A percentile compares a stretch with the other conserved stretches of the same genome.
Evolutionary conservation across 1,140 invertebrate genomes (phyloP).

Genomic region (Archivesica marissinica): DNA sequence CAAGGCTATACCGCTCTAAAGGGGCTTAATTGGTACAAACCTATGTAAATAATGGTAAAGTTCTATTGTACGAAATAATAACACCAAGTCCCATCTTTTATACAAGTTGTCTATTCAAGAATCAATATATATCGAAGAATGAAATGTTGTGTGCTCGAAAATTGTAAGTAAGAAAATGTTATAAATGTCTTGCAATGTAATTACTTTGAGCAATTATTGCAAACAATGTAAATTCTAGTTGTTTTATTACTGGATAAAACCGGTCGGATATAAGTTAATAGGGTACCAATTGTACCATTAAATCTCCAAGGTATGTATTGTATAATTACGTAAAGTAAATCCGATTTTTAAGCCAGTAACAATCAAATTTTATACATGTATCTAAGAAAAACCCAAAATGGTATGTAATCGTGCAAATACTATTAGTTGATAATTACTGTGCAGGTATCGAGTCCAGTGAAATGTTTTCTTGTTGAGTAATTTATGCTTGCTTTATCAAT

Average conservation of each 20-base stretch:
- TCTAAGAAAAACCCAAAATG: neutral
- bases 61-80: conserved; percentile 29
- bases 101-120: conserved; percentile 2
- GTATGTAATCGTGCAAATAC: neutral
- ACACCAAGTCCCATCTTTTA: neutral
- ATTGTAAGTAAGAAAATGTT: no score
- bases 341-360: conserved; percentile 19
- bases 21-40: conserved; percentile 14
- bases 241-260: neutral
- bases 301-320: neutral
- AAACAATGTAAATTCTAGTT: conserved; percentile 3
- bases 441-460: neutral
- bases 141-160: no score
- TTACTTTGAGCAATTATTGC: neutral
- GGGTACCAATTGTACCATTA: neutral
- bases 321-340: neutral
- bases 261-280: neutral
- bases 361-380: neutral
- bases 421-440: neutral
- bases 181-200: neutral
- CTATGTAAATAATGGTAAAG: conserved; percentile 26
- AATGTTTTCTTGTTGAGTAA: neutral
- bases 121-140: no score
- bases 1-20: conserved; percentile 17
- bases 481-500: neutral